phyloP scores from a whole-genome alignment of 1,140 invertebrate genomes.

The Brachionus manjavacas region DNA sequence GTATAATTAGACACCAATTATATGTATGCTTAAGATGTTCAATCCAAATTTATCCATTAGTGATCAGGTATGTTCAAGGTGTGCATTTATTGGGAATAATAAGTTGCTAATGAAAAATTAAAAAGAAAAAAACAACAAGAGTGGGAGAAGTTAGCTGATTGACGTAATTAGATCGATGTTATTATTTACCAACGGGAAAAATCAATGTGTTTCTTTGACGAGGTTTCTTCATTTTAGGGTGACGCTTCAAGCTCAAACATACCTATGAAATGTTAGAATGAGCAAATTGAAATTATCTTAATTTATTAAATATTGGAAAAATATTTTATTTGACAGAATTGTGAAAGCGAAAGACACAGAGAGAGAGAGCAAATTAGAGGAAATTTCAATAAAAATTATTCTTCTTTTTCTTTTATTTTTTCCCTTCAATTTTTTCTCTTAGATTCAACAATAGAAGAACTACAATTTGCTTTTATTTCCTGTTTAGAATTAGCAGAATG shows the following conservation, averaged over 20 bases:
- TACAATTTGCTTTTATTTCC: neutral
- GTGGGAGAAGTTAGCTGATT: neutral
- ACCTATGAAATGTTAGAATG: slow-evolving; percentile 7
- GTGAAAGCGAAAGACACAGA: neutral
- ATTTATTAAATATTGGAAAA: slow-evolving; percentile 34
- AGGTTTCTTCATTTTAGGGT: neutral
- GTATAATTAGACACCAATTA: neutral
- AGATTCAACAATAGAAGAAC: neutral
- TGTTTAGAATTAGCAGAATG: neutral
- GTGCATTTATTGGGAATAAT: neutral
- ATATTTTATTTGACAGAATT: neutral
- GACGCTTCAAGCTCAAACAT: neutral
- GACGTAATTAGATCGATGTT: neutral
- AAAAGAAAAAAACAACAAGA: neutral
- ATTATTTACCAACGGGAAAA: neutral
- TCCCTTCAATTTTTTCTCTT: neutral
- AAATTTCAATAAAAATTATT: slow-evolving; percentile 25
- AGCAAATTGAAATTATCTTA: slow-evolving; percentile 17
- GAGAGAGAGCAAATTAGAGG: neutral
- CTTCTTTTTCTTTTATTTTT: neutral
- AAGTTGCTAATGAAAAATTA: neutral
- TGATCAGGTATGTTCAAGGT: neutral
- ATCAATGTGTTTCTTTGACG: neutral
- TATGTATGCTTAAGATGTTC: neutral
- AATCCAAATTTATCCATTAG: neutral